A percentile compares a stretch with the other conserved stretches of the same genome.
Evolutionary conservation across 1,140 invertebrate genomes (phyloP).

Genomic region (Caenorhabditis tropicalis): DNA sequence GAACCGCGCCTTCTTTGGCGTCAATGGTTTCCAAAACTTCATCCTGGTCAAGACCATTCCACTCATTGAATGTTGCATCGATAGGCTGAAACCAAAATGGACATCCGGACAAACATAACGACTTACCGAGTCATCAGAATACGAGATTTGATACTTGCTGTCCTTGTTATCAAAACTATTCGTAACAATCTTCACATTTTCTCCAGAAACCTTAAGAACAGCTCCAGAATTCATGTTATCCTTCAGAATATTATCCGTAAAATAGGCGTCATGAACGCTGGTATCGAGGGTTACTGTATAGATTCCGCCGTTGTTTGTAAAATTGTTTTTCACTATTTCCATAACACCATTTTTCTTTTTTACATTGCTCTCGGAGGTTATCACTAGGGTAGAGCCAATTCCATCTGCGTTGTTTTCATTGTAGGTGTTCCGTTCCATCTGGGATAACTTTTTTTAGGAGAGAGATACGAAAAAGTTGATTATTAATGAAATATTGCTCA

Average conservation of each 20-base stretch:
- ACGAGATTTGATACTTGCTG: constrained; percentile 24
- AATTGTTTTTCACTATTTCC: constrained; percentile 36
- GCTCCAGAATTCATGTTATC: constrained; percentile 19
- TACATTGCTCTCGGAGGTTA: neutral
- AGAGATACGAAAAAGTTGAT: too few relatives aligned
- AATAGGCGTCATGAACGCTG: neutral
- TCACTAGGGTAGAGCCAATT: neutral
- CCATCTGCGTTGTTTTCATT: constrained; percentile 41
- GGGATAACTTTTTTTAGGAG: neutral
- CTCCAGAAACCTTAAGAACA: constrained; percentile 7
- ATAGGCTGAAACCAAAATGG: neutral
- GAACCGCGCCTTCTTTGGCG: constrained; percentile 17
- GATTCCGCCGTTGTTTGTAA: constrained; percentile 39
- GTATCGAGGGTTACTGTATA: constrained; percentile 16
- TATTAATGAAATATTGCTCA: too few relatives aligned
- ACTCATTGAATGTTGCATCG: constrained; percentile 19
- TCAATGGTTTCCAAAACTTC: constrained; percentile 13
- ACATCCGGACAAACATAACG: neutral
- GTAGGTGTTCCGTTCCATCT: constrained; percentile 39
- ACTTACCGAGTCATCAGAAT: neutral
- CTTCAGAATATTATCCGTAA: constrained; percentile 3
- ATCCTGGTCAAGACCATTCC: constrained; percentile 21
- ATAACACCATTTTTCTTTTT: constrained; percentile 4
- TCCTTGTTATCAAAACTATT: constrained; percentile 29
- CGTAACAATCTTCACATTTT: constrained; percentile 15